phyloP scores from a whole-genome alignment of 2,797 vertebrate species.

The Vultur gryphus region DNA sequence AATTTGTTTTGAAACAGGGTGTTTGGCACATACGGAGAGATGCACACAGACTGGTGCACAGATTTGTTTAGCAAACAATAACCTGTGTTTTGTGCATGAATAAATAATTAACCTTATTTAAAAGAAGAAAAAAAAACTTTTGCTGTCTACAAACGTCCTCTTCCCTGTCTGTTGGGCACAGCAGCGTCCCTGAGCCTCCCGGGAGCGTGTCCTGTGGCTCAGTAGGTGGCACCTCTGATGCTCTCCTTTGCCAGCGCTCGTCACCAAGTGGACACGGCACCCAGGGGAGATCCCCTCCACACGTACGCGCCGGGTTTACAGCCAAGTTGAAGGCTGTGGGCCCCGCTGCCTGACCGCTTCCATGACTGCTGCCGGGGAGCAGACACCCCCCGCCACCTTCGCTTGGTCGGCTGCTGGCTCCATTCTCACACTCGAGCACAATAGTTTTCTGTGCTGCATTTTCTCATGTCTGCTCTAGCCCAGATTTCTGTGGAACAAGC shows the following conservation, averaged over 20 bases:
- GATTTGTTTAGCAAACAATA: constrained; percentile 67
- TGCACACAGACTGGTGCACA: constrained; percentile 21
- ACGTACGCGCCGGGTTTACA: neutral
- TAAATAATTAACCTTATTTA: constrained; percentile 17
- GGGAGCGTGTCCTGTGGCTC: rapidly evolving
- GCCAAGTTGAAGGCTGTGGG: neutral
- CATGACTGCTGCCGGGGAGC: neutral
- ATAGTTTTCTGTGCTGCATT: neutral
- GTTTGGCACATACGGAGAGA: neutral
- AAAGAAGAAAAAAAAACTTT: neutral
- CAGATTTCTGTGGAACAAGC: constrained; percentile 28
- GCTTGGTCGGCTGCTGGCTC: neutral
- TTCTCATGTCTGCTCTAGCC: constrained; percentile 16
- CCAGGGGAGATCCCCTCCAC: neutral
- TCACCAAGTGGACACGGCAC: rapidly evolving
- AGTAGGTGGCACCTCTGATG: neutral
- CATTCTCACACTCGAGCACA: neutral
- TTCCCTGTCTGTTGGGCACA: neutral
- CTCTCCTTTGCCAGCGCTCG: rapidly evolving
- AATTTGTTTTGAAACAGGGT: constrained; percentile 15
- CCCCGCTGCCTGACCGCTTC: neutral
- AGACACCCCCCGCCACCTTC: neutral
- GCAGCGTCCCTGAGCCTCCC: rapidly evolving
- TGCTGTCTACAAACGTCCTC: neutral
- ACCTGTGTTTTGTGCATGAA: constrained; percentile 54